Conservation (phyloP, 2,797 vertebrate species). For the Gymnoscopelus microlampas region DNA sequence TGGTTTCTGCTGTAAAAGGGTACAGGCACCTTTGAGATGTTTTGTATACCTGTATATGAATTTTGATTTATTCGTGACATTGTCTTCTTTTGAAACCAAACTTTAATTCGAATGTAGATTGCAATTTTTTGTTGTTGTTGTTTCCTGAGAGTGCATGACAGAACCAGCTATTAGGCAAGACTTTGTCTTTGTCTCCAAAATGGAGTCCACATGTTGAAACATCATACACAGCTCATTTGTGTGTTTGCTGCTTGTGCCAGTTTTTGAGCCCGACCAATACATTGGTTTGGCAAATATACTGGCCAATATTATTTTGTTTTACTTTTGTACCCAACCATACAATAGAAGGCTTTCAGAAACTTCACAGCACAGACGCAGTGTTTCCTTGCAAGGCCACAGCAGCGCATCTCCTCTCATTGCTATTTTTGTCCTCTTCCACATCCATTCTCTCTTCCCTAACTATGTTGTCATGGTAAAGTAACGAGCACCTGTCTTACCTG, state of each 20-base stretch:
- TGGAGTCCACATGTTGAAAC: conserved; percentile 32
- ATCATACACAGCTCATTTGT: conserved; percentile 2
- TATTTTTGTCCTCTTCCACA: conserved; percentile 23
- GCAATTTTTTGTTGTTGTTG: not conserved
- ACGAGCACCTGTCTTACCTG: conserved; percentile 24
- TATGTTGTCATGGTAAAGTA: conserved; percentile 35
- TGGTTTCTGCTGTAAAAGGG: too few species aligned
- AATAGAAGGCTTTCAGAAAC: conserved; percentile 17
- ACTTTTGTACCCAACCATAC: not conserved
- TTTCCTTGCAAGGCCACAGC: conserved; percentile 21
- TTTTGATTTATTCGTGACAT: conserved; percentile 7
- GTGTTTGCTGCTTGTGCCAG: not conserved
- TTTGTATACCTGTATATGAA: not conserved
- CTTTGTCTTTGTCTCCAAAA: conserved; percentile 33
- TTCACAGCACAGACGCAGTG: not conserved
- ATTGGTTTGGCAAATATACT: too few species aligned
- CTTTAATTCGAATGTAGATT: conserved; percentile 5
- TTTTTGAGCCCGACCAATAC: too few species aligned
- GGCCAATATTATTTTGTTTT: too few species aligned
- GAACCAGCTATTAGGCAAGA: conserved; percentile 11
- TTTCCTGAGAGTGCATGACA: conserved; percentile 19
- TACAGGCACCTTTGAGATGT: conserved; percentile 4
- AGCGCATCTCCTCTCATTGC: conserved; percentile 22
- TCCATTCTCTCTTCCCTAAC: not conserved
- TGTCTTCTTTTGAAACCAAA: conserved; percentile 29